Conservation (phyloP, 2,888 invertebrate species). For the Aethes cnicana region DNA sequence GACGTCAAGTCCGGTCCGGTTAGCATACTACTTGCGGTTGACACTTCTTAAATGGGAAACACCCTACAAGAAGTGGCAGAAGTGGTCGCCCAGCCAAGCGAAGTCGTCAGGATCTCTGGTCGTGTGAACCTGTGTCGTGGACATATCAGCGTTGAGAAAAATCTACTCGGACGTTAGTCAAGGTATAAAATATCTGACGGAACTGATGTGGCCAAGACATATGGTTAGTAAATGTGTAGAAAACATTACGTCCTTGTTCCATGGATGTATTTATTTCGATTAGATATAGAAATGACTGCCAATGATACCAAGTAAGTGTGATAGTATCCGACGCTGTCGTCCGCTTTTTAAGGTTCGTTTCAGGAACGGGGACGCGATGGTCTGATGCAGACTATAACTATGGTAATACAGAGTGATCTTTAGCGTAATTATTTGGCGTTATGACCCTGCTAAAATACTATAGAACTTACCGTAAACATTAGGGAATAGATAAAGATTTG, state of each 20-base stretch:
- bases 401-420: constrained; percentile 12
- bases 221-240: constrained; percentile 1
- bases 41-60: too few species aligned
- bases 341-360: constrained; percentile 2
- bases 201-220: constrained; percentile 18
- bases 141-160: too few species aligned
- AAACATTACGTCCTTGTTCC: constrained; percentile 23
- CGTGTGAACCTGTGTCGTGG: too few species aligned
- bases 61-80: too few species aligned
- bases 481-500: constrained; percentile 10
- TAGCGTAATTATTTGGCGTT: constrained; percentile 17
- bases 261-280: not conserved
- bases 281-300: constrained; percentile 26
- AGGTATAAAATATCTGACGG: too few species aligned
- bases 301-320: constrained; percentile 16
- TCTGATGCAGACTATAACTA: constrained; percentile 24
- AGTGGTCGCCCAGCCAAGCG: too few species aligned
- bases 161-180: too few species aligned
- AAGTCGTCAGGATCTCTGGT: too few species aligned
- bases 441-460: constrained; percentile 10
- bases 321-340: constrained; percentile 6
- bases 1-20: too few species aligned
- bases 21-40: too few species aligned
- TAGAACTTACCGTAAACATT: constrained; percentile 17
- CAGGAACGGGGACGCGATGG: constrained; percentile 15